A percentile compares a stretch with the other conserved stretches of the same genome.
Conservation (phyloP, 2,797 vertebrate species). For the Pipistrellus pygmaeus region DNA sequence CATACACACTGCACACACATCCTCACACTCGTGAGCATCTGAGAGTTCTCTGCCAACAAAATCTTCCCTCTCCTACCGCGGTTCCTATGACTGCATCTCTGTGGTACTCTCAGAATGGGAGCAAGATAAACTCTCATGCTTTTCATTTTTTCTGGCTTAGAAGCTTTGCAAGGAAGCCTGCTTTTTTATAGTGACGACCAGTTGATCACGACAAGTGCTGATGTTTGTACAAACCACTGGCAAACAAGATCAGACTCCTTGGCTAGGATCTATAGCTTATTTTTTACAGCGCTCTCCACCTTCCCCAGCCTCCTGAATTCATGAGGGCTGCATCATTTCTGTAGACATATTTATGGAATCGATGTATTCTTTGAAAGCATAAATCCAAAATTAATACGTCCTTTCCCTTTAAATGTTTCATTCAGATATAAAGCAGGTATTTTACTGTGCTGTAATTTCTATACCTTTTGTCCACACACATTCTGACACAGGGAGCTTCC, state of each 20-base stretch:
- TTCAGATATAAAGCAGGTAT: conserved; percentile 11
- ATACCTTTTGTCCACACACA: not conserved
- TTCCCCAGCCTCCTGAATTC: not conserved
- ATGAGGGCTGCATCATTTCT: not conserved
- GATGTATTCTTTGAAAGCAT: not conserved
- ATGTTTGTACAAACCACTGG: not conserved
- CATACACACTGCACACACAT: not conserved
- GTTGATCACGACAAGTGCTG: not conserved
- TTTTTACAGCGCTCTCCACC: not conserved
- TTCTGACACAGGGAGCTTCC: not conserved
- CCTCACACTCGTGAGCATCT: fast-evolving
- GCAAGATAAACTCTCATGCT: not conserved
- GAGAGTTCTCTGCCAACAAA: not conserved
- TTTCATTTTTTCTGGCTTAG: not conserved
- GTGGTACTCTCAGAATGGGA: not conserved
- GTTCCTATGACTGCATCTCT: not conserved
- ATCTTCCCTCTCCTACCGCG: too few species aligned
- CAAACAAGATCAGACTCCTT: not conserved
- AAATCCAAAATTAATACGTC: not conserved
- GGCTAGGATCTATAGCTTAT: not conserved
- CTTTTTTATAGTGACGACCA: not conserved
- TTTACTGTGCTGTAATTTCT: not conserved
- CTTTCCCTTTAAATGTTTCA: not conserved
- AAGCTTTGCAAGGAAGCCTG: not conserved
- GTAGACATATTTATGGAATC: not conserved